Base-by-base conservation (phyloP, 2,888 invertebrate species). In the Heteropelma amictum region DNA sequence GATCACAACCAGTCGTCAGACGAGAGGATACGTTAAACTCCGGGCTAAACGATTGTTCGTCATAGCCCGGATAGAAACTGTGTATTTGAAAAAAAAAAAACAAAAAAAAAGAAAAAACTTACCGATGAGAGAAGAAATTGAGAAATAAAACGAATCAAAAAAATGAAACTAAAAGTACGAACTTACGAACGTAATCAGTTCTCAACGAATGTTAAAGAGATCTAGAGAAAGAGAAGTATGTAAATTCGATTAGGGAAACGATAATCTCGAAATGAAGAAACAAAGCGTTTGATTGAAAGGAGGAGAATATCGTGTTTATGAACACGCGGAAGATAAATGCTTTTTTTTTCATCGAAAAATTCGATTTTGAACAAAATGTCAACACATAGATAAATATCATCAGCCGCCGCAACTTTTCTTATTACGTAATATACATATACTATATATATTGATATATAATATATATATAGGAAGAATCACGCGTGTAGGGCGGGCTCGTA, bases 191-290 rank as follows among this genome's bases (percentile, higher is more conserved):
- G 79, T 82, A 83, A 82, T 82, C 80, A 83, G 80, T 83, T 74
- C 77, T 83, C 82, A 83, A 84, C 82, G 79, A 78, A 82, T 78
- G 80, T 85, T 84, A 85, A 84, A 81, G 79, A 82, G 78, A 83
- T 84, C 81, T 45, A 83, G 80, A 80, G 79, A 82, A 85, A 83
- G 82, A 83, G 82, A 84, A 82, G 82, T 78, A 83, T 78, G 71
- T 81, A 80, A 80, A 17, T 28, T 19, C 1, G 6, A 38, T 35
- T 21, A 4, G 80, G 81, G 33, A 53, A 83, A 86, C 80, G 81
- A 82, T 81, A 80, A 63, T 35, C 79, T 51, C 42, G 35, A 14
- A 45, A 33, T 17, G 23, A 80, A 81, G 73, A 77, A 76, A n/a
- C n/a, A n/a, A 79, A 82, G 79, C 72, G 58, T 79, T 80, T 77